A percentile compares a stretch with the other conserved stretches of the same genome.
phyloP scores from a whole-genome alignment of 2,888 invertebrate species.

The Epistrophe grossulariae region DNA sequence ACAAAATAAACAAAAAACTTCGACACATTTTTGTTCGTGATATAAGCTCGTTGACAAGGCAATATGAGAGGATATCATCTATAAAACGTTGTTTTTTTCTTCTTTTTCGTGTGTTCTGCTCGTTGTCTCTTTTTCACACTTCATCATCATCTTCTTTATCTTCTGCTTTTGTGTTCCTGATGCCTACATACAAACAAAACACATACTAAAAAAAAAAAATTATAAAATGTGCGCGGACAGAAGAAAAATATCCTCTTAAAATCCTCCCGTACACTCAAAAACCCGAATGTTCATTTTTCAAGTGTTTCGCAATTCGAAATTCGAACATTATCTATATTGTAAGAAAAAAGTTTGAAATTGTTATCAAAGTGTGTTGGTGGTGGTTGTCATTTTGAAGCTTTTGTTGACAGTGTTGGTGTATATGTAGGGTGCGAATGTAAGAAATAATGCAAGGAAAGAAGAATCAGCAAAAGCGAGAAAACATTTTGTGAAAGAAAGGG shows the following conservation, averaged over 20 bases:
- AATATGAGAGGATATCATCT: slow-evolving; percentile 65
- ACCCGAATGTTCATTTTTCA: slow-evolving; percentile 53
- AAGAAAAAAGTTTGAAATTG: slow-evolving; percentile 40
- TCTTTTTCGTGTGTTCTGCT: slow-evolving; percentile 30
- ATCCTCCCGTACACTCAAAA: slow-evolving; percentile 25
- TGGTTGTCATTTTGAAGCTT: slow-evolving; percentile 40
- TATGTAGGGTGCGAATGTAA: slow-evolving; percentile 56
- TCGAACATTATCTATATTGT: slow-evolving; percentile 37
- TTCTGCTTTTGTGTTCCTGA: slow-evolving; percentile 37
- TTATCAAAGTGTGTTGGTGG: slow-evolving; percentile 40
- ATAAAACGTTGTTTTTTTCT: slow-evolving; percentile 58
- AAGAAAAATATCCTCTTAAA: slow-evolving; percentile 53
- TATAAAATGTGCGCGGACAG: slow-evolving; percentile 56
- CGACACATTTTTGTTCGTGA: slow-evolving; percentile 41
- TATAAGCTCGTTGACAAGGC: slow-evolving; percentile 61
- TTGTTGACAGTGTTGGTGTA: slow-evolving; percentile 55
- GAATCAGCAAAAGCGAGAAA: slow-evolving; percentile 30
- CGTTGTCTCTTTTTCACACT: slow-evolving; percentile 42
- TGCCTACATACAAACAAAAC: slow-evolving; percentile 49
- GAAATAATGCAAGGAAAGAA: slow-evolving; percentile 36
- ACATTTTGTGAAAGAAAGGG: slow-evolving; percentile 35
- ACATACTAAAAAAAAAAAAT: neutral
- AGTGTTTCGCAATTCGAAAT: slow-evolving; percentile 60
- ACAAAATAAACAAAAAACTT: slow-evolving; percentile 32
- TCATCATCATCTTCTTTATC: slow-evolving; percentile 35